Conservation (phyloP, 2,888 invertebrate genomes). For the Geophilus truncorum region DNA sequence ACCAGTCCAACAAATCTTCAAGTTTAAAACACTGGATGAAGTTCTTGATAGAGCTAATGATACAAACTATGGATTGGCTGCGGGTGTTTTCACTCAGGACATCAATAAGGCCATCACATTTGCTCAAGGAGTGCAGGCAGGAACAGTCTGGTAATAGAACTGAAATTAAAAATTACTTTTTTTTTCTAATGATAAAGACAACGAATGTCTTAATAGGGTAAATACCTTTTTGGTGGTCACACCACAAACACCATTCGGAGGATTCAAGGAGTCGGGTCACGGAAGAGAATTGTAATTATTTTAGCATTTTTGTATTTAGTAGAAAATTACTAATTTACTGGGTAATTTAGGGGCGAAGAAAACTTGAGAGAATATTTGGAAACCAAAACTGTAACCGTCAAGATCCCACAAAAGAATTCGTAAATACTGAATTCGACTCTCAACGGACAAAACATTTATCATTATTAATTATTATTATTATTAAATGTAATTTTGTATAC, state of each 20-base stretch:
- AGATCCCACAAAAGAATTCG: conserved; percentile 37
- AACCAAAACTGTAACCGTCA: conserved; percentile 60
- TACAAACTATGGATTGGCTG: conserved; percentile 55
- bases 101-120: conserved; percentile 52
- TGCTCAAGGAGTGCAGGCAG: conserved; percentile 52
- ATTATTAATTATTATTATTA: too few relatives aligned
- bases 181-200: neutral
- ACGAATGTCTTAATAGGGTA: conserved; percentile 40
- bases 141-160: conserved; percentile 51
- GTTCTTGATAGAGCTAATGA: conserved; percentile 75
- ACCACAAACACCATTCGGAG: conserved; percentile 43
- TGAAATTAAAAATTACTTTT: neutral
- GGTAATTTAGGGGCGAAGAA: conserved; percentile 49
- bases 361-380: conserved; percentile 72
- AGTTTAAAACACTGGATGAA: conserved; percentile 70
- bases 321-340: neutral
- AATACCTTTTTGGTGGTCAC: conserved; percentile 41
- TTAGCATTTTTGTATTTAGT: neutral
- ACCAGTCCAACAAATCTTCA: conserved; percentile 79
- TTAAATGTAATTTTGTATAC: too few relatives aligned
- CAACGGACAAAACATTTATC: too few relatives aligned
- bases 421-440: conserved; percentile 25
- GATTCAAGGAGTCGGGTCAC: conserved; percentile 43
- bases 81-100: conserved; percentile 53
- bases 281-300: conserved; percentile 41